Evolutionary conservation across 2,797 vertebrate genomes (phyloP).

Genomic region (Pseudochirops corinnae): DNA sequence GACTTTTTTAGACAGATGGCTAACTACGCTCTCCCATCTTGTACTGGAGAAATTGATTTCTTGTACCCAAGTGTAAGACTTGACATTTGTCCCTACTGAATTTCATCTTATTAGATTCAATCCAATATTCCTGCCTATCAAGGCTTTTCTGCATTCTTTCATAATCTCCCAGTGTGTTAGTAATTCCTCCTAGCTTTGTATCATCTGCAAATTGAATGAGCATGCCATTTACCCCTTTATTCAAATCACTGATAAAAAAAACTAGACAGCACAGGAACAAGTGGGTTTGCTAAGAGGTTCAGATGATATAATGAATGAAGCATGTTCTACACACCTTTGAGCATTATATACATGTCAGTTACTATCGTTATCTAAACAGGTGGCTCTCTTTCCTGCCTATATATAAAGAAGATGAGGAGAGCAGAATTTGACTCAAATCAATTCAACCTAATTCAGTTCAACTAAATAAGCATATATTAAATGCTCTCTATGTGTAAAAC

Average conservation of each 20-base stretch:
- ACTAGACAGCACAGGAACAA: neutral
- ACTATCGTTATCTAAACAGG: neutral
- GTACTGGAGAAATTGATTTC: neutral
- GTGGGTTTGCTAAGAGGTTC: neutral
- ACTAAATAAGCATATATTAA: neutral
- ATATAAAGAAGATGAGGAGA: constrained; percentile 5
- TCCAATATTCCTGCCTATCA: neutral
- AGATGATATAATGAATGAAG: neutral
- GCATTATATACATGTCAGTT: neutral
- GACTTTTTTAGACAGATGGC: neutral
- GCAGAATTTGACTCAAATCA: neutral
- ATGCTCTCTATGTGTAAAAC: neutral
- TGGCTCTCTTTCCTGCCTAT: constrained; percentile 2
- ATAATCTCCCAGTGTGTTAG: neutral
- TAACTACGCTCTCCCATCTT: neutral
- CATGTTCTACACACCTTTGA: neutral
- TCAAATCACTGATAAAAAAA: neutral
- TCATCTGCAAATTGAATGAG: neutral
- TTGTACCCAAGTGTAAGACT: neutral
- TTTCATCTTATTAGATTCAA: neutral
- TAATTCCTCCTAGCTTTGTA: neutral
- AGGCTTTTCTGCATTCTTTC: neutral
- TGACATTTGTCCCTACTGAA: neutral
- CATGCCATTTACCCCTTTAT: neutral
- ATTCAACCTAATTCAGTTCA: neutral